phyloP scores from a whole-genome alignment of 2,888 invertebrate genomes.

The Pristionchus exspectatus region DNA sequence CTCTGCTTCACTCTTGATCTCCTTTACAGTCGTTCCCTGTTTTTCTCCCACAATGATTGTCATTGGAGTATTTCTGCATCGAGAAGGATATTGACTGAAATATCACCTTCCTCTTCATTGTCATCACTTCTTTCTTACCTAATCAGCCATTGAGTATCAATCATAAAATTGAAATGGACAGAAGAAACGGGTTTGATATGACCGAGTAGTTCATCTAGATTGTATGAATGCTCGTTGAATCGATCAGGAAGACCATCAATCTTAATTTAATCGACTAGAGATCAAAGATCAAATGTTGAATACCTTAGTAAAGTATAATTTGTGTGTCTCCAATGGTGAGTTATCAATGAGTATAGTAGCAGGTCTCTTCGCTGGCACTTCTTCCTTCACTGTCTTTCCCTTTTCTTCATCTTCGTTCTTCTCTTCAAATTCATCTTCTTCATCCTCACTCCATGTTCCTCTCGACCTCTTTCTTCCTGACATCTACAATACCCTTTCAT shows the following conservation, averaged over 20 bases:
- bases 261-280: conserved; percentile 31
- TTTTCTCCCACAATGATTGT: conserved; percentile 59
- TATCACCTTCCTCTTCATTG: not conserved
- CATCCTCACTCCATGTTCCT: not conserved
- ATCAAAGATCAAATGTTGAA: not conserved
- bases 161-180: conserved; percentile 72
- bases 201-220: conserved; percentile 64
- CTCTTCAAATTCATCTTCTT: not conserved
- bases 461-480: not conserved
- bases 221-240: conserved; percentile 59
- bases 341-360: not conserved
- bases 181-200: conserved; percentile 66
- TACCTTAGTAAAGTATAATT: conserved; percentile 59
- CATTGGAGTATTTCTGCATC: conserved; percentile 54
- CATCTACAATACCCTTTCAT: not conserved
- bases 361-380: not conserved
- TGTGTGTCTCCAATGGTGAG: conserved; percentile 22
- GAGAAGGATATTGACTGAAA: conserved; percentile 58
- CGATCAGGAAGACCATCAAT: conserved; percentile 55
- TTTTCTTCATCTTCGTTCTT: not conserved
- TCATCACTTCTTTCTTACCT: conserved; percentile 53
- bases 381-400: not conserved
- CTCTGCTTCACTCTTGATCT: conserved; percentile 48
- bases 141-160: conserved; percentile 68
- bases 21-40: not conserved